These are phyloP conservation scores for Hetaerina titia DNA, from an alignment of 2,888 invertebrate genomes.

Conservation along the genomic window DNA sequence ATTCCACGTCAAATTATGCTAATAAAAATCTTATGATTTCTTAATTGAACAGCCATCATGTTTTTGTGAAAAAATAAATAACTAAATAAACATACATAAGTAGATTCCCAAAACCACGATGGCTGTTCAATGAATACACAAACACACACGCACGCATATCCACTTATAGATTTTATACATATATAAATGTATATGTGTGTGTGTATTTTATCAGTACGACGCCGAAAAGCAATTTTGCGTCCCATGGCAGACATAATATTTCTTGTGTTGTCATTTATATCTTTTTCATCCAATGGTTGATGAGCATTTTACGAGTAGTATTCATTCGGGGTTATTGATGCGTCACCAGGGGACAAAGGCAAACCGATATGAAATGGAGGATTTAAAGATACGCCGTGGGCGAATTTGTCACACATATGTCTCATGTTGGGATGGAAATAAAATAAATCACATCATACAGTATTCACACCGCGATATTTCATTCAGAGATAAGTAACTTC, in stretches of 20 bases:
- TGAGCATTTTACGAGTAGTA: neutral
- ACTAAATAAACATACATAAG: no score
- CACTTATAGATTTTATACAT: neutral
- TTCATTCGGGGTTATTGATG: neutral
- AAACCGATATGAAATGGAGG: neutral
- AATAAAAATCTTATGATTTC: no score
- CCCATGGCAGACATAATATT: neutral
- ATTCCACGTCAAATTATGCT: no score
- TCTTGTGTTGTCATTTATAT: neutral
- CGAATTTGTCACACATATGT: neutral
- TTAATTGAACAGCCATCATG: no score
- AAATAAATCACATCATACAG: neutral
- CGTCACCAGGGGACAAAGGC: neutral
- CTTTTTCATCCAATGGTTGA: neutral
- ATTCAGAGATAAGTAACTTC: neutral
- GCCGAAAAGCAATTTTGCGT: neutral
- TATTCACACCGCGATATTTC: neutral
- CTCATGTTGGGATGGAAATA: neutral
- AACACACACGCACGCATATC: neutral
- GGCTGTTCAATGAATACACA: no score
- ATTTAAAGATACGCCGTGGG: neutral
- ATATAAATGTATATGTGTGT: neutral
- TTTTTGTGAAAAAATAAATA: no score
- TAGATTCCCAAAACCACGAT: no score
- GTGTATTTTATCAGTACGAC: neutral